Base-by-base conservation (phyloP, 2,888 invertebrate species). In the Trichacis sp. region DNA sequence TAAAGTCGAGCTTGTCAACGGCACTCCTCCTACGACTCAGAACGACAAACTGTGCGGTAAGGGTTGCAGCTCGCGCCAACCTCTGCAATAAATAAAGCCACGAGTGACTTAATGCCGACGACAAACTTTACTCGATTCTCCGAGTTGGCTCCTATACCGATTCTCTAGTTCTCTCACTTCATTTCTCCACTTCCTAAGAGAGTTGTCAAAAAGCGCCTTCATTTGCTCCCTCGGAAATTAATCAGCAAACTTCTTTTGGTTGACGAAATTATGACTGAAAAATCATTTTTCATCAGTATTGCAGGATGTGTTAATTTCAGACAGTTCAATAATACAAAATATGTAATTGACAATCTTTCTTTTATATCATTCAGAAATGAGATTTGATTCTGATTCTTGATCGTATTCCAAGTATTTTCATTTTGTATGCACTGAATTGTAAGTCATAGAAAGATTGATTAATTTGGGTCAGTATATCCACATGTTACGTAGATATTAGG, bases 61-160 rank as follows among this genome's bases (percentile, higher is more conserved):
- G 72, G 75, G 77, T 76, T 76, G 74, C 72, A 68, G 66, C 69
- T 72, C 72, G 67, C 48, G 40, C 64, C 63, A 66, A 66, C 58
- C 70, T 64, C 64, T 61, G 71, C 77, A 74, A 80, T 80, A 79
- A 79, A 78, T 80, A 79, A 80, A 75, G 71, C 73, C 71, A 71
- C 72, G 70, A 77, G 73, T 75, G 77, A 77, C 78, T 79, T 78
- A 76, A 78, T 77, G 73, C 76, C 73, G 70, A 59, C 71, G 71
- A 70, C 66, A 69, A 77, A 78, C 69, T 77, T 78, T 70, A 53
- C 70, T 61, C 69, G 73, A 72, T 70, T 69, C 66, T 48, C 50
- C 66, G 17, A 61, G 62, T 33, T 33, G 53, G 65, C 60, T 61
- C 57, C 63, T 64, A 63, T 58, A 59, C 64, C 60, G 57, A 52